These are phyloP conservation scores for Limnothrissa miodon DNA, from an alignment of 2,113 vertebrate species.

Conservation along the genomic window DNA sequence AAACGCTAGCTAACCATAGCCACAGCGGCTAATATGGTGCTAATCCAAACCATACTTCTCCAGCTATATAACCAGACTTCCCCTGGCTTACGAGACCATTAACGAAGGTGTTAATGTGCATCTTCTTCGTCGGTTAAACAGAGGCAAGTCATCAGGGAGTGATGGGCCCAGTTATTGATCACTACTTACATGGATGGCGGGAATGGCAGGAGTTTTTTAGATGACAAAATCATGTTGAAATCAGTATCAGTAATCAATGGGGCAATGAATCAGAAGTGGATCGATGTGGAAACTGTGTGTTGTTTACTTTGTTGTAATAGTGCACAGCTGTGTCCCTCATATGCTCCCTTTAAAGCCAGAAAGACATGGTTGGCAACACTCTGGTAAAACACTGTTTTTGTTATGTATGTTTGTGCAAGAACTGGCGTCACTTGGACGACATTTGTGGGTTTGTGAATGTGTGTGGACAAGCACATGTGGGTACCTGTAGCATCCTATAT, in stretches of 20 bases:
- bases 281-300: not conserved
- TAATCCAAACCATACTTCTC: conserved; percentile 55
- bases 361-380: not conserved
- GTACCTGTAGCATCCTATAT: not conserved
- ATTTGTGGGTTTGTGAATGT: not conserved
- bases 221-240: not conserved
- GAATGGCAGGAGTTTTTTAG: not conserved
- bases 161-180: not conserved
- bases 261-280: not conserved
- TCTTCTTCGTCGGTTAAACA: conserved; percentile 41
- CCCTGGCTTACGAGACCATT: conserved; percentile 50
- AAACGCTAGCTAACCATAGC: not conserved
- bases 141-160: not conserved
- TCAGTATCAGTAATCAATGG: not conserved
- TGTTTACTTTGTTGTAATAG: not conserved
- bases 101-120: conserved; percentile 62
- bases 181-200: not conserved
- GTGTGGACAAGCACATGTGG: not conserved
- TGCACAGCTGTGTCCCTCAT: not conserved
- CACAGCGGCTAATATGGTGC: not conserved
- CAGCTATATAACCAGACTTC: conserved; percentile 51
- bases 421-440: not conserved
- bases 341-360: not conserved
- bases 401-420: not conserved
- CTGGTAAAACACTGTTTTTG: not conserved